These are phyloP conservation scores for Eospalax fontanierii DNA, from an alignment of 2,797 vertebrate genomes.

Conservation along the genomic window DNA sequence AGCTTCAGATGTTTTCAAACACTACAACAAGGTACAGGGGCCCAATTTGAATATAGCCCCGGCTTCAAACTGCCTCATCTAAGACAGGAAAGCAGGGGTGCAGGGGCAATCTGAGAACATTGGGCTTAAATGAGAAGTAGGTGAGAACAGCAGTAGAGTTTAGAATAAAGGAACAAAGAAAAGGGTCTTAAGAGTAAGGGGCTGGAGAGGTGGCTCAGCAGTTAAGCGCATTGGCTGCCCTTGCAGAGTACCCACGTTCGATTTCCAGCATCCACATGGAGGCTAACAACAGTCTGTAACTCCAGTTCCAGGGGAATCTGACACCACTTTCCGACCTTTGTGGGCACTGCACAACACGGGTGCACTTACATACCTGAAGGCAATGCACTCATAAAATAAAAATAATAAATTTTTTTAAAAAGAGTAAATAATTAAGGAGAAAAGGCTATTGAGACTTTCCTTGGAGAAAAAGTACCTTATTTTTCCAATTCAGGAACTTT, in stretches of 20 bases:
- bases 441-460: constrained; percentile 47
- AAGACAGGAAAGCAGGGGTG: background rate
- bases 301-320: too few relatives aligned
- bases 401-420: too few relatives aligned
- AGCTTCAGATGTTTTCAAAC: constrained; percentile 94
- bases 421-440: background rate
- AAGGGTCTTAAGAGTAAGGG: background rate
- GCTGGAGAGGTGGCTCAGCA: too few relatives aligned
- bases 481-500: constrained; percentile 24
- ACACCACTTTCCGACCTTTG: too few relatives aligned
- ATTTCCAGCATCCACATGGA: too few relatives aligned
- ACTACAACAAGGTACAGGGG: constrained; percentile 93
- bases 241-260: too few relatives aligned
- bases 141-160: background rate
- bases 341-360: too few relatives aligned
- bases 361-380: too few relatives aligned
- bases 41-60: background rate
- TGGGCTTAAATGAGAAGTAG: constrained; percentile 21
- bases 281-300: too few relatives aligned
- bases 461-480: background rate
- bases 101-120: background rate
- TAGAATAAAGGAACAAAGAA: constrained; percentile 47
- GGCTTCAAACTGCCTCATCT: background rate
- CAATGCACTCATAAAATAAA: too few relatives aligned
- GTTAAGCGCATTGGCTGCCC: too few relatives aligned